phyloP scores from a whole-genome alignment of 2,888 invertebrate species.

The Saturnia japonica region DNA sequence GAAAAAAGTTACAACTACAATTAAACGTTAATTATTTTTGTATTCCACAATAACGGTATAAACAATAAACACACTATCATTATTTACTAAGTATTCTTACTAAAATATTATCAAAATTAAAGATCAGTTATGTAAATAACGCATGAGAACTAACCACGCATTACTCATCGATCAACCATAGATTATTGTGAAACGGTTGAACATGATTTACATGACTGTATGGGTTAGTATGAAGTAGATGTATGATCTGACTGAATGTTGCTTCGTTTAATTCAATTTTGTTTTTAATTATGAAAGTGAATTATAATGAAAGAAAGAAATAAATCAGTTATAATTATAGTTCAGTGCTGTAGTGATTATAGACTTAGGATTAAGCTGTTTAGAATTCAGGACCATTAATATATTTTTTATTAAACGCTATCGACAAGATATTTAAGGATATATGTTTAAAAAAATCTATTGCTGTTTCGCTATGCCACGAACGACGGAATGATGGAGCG shows the following conservation, averaged over 20 bases:
- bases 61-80: neutral
- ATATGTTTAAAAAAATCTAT: no score
- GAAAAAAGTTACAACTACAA: neutral
- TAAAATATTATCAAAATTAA: constrained; percentile 12
- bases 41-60: constrained; percentile 9
- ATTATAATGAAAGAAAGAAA: no score
- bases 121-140: constrained; percentile 26
- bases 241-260: constrained; percentile 8
- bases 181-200: constrained; percentile 30
- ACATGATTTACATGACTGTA: constrained; percentile 32
- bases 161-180: constrained; percentile 21
- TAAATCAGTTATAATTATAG: no score
- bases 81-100: neutral
- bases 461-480: no score
- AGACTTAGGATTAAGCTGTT: neutral
- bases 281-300: neutral
- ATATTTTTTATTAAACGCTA: no score
- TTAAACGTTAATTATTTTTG: neutral
- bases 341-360: neutral
- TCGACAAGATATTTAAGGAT: no score
- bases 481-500: no score
- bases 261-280: neutral
- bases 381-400: neutral
- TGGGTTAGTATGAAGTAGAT: constrained; percentile 25
- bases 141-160: constrained; percentile 15